Percentiles rank a stretch among this genome's conserved stretches.
Conservation (phyloP, 2,113 vertebrate genomes). For the Pionites leucogaster region DNA sequence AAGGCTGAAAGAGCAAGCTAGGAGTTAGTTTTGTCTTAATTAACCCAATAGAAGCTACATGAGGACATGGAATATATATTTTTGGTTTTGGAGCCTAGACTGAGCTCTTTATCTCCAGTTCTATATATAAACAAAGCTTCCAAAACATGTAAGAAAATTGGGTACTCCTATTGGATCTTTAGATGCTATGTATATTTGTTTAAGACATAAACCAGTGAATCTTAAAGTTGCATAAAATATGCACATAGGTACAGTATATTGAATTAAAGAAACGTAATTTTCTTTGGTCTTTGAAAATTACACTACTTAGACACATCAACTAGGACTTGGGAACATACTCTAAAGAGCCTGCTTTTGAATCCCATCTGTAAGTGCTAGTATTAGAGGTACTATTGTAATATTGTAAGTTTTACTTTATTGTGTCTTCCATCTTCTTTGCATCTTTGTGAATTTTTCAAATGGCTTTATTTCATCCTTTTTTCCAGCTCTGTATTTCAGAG, state of each 20-base stretch:
- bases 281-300: background rate
- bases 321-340: background rate
- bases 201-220: background rate
- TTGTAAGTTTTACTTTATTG: background rate
- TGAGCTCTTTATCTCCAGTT: background rate
- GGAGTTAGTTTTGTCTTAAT: background rate
- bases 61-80: background rate
- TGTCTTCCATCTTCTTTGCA: background rate
- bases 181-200: background rate
- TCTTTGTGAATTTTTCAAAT: background rate
- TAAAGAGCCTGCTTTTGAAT: background rate
- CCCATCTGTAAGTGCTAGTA: background rate
- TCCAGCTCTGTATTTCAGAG: background rate
- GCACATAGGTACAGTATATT: background rate
- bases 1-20: background rate
- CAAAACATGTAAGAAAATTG: background rate
- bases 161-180: background rate
- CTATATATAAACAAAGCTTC: accelerated
- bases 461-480: background rate
- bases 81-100: background rate
- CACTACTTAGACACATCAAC: background rate
- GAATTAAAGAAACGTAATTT: background rate
- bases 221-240: background rate
- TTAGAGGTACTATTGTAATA: background rate
- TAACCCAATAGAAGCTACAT: background rate